A percentile compares a stretch with the other conserved stretches of the same genome.
These are phyloP conservation scores for Sebastes alutus DNA, from an alignment of 2,797 vertebrate species.

Conservation along the genomic window DNA sequence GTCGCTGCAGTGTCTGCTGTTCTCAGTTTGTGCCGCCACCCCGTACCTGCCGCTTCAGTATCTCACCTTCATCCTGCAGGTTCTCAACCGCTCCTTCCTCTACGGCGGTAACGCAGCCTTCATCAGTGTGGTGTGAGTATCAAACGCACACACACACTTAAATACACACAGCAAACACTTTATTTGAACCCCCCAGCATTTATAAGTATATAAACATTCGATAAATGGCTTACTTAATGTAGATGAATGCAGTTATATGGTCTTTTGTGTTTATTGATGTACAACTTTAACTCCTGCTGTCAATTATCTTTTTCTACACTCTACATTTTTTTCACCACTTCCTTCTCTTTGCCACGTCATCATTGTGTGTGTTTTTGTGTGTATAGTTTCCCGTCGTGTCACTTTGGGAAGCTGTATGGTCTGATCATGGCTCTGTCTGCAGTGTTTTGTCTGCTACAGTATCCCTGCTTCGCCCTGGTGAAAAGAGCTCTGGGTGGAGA, in stretches of 20 bases:
- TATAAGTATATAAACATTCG: too few relatives aligned
- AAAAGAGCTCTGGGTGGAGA: slow-evolving; percentile 80
- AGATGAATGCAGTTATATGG: too few relatives aligned
- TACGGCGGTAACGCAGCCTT: slow-evolving; percentile 93
- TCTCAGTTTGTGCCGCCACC: slow-evolving; percentile 86
- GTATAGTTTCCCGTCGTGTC: slow-evolving; percentile 87
- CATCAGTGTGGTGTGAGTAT: slow-evolving; percentile 90
- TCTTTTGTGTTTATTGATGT: too few relatives aligned
- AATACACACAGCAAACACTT: background rate
- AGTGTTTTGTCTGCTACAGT: slow-evolving; percentile 88
- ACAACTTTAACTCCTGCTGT: too few relatives aligned
- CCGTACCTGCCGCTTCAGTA: slow-evolving; percentile 87
- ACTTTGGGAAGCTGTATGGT: slow-evolving; percentile 94
- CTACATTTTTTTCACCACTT: too few relatives aligned
- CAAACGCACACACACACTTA: background rate
- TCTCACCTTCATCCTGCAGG: slow-evolving; percentile 90
- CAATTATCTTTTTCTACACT: too few relatives aligned
- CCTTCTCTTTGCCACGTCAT: background rate
- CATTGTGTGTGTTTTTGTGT: background rate
- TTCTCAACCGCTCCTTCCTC: slow-evolving; percentile 94
- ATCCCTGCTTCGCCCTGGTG: slow-evolving; percentile 87
- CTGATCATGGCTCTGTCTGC: slow-evolving; percentile 89
- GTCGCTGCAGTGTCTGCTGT: slow-evolving; percentile 85
- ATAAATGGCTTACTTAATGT: too few relatives aligned
- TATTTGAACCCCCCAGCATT: too few relatives aligned